Percentiles rank a stretch among this genome's conserved stretches.
phyloP scores from a whole-genome alignment of 2,888 invertebrate species.

The Mermis nigrescens region DNA sequence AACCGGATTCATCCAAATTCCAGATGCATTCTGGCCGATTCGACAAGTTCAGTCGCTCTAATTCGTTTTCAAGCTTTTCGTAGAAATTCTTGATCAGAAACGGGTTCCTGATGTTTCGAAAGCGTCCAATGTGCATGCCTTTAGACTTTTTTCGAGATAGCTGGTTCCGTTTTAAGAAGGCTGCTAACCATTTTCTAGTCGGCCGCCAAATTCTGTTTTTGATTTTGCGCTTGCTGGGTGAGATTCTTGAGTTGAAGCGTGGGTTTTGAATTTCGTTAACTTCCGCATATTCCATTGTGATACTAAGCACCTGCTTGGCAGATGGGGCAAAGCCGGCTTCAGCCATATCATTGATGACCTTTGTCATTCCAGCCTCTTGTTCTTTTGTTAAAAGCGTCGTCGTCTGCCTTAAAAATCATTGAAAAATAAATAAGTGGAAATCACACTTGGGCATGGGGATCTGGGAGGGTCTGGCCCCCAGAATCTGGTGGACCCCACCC shows the following conservation, averaged over 20 bases:
- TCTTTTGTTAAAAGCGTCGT: not conserved
- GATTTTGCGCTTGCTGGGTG: not conserved
- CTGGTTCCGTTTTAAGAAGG: no score
- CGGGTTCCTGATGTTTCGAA: not conserved
- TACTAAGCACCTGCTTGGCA: not conserved
- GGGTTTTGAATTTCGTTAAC: not conserved
- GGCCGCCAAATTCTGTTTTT: not conserved
- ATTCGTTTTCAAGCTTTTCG: not conserved
- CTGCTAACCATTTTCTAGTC: not conserved
- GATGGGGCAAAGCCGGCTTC: not conserved
- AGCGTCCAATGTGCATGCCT: not conserved
- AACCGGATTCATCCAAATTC: not conserved
- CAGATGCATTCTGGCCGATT: not conserved
- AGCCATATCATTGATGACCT: not conserved
- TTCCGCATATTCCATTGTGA: not conserved
- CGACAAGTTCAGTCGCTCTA: not conserved
- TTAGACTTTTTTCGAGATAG: not conserved
- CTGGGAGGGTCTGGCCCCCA: no score
- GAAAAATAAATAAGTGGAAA: no score
- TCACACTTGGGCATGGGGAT: no score
- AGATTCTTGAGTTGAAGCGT: not conserved
- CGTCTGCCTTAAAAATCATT: no score
- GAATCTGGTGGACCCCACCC: no score
- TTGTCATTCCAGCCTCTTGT: not conserved
- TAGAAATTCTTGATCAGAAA: not conserved